Conservation (phyloP, 2,113 vertebrate species). For the Glaucidium brasilianum region DNA sequence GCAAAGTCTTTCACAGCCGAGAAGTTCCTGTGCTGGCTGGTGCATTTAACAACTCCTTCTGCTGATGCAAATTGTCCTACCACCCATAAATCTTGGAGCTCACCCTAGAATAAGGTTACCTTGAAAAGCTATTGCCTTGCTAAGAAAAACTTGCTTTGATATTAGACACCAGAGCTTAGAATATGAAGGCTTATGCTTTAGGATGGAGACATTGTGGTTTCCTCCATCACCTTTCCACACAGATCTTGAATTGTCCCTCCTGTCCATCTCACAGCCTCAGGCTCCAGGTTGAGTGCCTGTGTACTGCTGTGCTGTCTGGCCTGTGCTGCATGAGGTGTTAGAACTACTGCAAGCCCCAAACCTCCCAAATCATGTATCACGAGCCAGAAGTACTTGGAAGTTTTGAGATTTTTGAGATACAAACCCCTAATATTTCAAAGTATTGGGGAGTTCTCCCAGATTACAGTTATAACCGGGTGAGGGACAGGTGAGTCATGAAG, state of each 20-base stretch:
- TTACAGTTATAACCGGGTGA: background rate
- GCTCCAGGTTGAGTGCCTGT: background rate
- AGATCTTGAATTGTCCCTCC: background rate
- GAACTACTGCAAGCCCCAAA: background rate
- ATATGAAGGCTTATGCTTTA: background rate
- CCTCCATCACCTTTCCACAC: background rate
- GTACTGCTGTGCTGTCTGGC: background rate
- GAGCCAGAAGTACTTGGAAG: background rate
- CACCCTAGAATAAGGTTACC: background rate
- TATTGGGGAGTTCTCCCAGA: background rate
- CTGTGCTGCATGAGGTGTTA: background rate
- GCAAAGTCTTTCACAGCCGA: conserved; percentile 42
- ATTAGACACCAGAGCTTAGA: background rate
- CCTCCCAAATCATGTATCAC: background rate
- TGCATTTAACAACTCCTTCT: background rate
- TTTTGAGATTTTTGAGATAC: background rate
- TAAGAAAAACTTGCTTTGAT: conserved; percentile 13
- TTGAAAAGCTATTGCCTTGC: background rate
- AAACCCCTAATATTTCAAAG: background rate
- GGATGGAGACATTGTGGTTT: background rate
- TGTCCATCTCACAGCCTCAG: background rate
- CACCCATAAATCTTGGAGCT: background rate
- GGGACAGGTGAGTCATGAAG: background rate
- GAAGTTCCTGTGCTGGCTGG: background rate
- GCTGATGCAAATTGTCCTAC: background rate